These are phyloP conservation scores for Tragelaphus scriptus DNA, from an alignment of 2,113 vertebrate genomes.

Conservation along the genomic window DNA sequence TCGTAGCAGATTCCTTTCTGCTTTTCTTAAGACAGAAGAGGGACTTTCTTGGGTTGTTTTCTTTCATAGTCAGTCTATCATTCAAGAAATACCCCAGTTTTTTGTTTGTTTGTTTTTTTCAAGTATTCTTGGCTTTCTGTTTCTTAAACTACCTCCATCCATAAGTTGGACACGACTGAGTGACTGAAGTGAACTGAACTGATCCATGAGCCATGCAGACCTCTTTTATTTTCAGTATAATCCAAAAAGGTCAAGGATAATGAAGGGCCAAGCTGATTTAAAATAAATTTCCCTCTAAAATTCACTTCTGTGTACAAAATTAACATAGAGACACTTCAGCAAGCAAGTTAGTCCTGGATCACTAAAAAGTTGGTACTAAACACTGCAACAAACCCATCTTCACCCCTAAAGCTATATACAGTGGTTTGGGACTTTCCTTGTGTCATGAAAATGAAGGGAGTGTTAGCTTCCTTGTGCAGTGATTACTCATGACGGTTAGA, in stretches of 20 bases:
- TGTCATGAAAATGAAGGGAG: background rate
- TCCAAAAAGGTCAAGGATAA: background rate
- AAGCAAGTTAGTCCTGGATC: background rate
- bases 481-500: background rate
- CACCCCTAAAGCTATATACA: background rate
- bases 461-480: background rate
- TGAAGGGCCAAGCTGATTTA: background rate
- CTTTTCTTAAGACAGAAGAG: background rate
- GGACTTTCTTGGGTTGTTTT: background rate
- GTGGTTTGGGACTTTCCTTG: background rate
- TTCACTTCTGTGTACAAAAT: background rate
- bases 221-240: background rate
- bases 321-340: background rate
- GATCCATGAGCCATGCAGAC: background rate
- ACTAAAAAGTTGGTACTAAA: background rate
- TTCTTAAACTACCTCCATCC: background rate
- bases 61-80: background rate
- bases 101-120: background rate
- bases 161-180: background rate
- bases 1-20: background rate
- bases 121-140: background rate
- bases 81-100: background rate
- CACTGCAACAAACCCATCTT: background rate
- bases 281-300: conserved; percentile 14
- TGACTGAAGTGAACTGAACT: background rate